A percentile compares a stretch with the other conserved stretches of the same genome.
These are phyloP conservation scores for Crotalus tigris DNA, from an alignment of 2,113 vertebrate genomes.

Conservation along the genomic window DNA sequence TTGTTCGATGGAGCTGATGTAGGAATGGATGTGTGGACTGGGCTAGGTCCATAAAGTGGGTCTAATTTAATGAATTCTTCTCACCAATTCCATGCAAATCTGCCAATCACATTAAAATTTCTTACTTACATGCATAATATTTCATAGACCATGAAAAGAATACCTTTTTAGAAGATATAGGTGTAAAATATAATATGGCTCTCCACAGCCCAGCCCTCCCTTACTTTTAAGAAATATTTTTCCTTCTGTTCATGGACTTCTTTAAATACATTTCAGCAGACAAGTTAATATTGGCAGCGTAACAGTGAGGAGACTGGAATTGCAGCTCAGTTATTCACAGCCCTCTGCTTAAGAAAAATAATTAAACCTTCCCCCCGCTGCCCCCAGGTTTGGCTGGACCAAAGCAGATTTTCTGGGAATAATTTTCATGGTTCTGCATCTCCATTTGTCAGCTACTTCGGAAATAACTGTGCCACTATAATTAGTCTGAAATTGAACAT, in stretches of 20 bases:
- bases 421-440: no score
- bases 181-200: neutral
- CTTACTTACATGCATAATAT: neutral
- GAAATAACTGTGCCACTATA: neutral
- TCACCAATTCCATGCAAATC: neutral
- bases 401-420: neutral
- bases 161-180: neutral
- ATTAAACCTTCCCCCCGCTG: neutral
- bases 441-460: neutral
- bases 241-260: neutral
- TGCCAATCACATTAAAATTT: neutral
- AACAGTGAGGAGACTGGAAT: neutral
- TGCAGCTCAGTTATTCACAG: neutral
- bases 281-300: neutral
- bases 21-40: neutral
- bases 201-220: neutral
- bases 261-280: neutral
- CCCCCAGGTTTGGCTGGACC: neutral
- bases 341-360: neutral
- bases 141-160: neutral
- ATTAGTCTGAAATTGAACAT: neutral
- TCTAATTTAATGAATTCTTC: neutral
- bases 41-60: neutral
- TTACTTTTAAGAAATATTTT: neutral
- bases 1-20: neutral